Evolutionary conservation across 2,113 vertebrate genomes (phyloP), one percentile per base, ranked within the genome.

Genomic region (Balaenoptera acutorostrata): DNA sequence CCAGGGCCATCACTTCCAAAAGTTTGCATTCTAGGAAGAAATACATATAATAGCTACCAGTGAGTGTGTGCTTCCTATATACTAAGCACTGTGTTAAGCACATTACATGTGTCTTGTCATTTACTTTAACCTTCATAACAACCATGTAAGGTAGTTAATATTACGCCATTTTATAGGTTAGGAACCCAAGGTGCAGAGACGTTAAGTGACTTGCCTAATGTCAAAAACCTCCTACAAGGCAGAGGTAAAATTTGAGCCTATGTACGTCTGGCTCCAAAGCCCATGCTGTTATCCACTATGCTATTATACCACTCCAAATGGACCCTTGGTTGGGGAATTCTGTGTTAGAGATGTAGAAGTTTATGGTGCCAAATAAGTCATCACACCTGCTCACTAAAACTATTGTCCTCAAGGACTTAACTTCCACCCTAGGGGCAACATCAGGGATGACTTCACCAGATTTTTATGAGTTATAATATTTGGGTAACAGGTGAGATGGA

Each of bases 1-100:
- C 14, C 57, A 88, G 33, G 14, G 15, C 39, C 23, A 74, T 55
- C 12, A 11, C 74, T 96, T 96, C 68, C 78, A 83, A 87, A 66
- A n/a, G 49, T 90, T 72, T 95, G 46, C 82, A 55, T 72, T 96
- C 81, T 78, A 68, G 18, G 33, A 80, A 81, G 64, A 90, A 95
- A 86, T 55, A 11, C 78, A 61, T n/a, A 49, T 39, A 95, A 93
- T 27, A 86, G n/a, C 31, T 57, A 57, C 33, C 59, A 68, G 31
- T 31, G 20, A 69, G 21, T 83, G 0, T 82, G 1, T 36, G 25
- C 46, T 85, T 90, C 33, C 33, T 69, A 33, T 59, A 88, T 31
- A 4, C 29, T 39, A 86, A 95, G 18, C 41, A 82, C 21, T 92
- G 11, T 92, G 12, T 74, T 88, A 80, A 85, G 8, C 33, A 81